Evolutionary conservation across 2,888 invertebrate genomes (phyloP).

Genomic region (Siphonodentalium dalli): DNA sequence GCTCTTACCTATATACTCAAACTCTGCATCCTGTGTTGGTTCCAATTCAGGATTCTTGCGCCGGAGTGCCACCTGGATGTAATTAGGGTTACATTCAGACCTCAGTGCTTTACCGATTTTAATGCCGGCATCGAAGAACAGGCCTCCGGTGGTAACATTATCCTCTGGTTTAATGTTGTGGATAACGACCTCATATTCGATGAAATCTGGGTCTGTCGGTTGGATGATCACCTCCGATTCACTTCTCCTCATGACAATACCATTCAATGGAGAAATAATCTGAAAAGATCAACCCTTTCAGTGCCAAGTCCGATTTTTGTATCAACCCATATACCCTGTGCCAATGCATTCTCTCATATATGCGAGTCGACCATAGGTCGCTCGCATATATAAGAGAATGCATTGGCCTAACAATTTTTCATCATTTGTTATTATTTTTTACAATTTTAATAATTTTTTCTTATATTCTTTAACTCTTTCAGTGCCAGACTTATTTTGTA

Average conservation of each 20-base stretch:
- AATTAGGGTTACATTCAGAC: conserved; percentile 13
- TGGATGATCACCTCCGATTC: conserved; percentile 5
- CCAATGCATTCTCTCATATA: no score
- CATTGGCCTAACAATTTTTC: no score
- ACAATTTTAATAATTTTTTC: no score
- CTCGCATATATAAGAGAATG: no score
- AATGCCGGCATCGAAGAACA: conserved; percentile 9
- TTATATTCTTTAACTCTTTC: no score
- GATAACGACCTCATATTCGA: conserved; percentile 18
- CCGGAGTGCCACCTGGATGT: conserved; percentile 22
- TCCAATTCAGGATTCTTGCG: neutral
- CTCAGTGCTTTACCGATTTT: conserved; percentile 3
- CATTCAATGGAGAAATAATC: conserved; percentile 13
- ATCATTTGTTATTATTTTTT: no score
- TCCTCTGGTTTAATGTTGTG: conserved; percentile 15
- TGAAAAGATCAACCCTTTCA: neutral
- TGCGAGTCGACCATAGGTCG: no score
- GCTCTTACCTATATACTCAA: conserved; percentile 10
- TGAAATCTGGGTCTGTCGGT: conserved; percentile 15
- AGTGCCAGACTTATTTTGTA: no score
- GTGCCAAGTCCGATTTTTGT: no score
- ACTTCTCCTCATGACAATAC: conserved; percentile 3
- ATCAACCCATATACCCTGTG: no score
- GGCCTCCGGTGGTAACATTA: conserved; percentile 1
- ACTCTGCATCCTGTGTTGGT: neutral